Evolutionary conservation across 64 coral and sea anemone genomes (phyloP).

Genomic region (Pocillopora verrucosa): DNA sequence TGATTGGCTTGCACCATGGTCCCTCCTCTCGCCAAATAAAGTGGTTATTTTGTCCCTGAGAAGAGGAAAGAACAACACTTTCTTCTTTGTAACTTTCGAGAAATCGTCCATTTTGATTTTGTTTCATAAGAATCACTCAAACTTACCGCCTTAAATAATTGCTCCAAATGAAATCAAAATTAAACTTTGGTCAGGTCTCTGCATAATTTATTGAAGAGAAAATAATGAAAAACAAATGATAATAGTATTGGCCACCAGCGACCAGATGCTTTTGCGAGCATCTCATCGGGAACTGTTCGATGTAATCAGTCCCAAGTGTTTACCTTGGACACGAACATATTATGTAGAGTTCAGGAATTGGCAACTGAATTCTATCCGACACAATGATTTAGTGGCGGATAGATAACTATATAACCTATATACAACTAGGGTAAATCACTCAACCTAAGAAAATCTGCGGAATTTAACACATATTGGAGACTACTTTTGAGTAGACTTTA

Average conservation of each 20-base stretch:
- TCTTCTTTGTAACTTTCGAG: background rate
- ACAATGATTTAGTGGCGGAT: too few relatives aligned
- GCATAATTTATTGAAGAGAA: conserved; percentile 32
- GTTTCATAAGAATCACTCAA: background rate
- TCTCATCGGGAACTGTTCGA: background rate
- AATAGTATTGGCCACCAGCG: background rate
- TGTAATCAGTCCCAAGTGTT: background rate
- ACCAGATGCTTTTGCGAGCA: background rate
- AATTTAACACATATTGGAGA: too few relatives aligned
- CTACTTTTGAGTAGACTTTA: too few relatives aligned
- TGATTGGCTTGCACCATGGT: conserved; percentile 24
- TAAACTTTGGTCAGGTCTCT: background rate
- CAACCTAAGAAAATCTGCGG: too few relatives aligned
- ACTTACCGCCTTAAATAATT: background rate
- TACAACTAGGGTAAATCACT: too few relatives aligned
- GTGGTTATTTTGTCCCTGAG: conserved; percentile 13
- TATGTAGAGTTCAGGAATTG: too few relatives aligned
- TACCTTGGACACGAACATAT: background rate
- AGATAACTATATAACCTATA: too few relatives aligned
- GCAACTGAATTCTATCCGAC: too few relatives aligned
- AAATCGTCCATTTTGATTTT: background rate
- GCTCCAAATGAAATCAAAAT: background rate
- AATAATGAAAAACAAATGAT: background rate
- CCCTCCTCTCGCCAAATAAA: conserved; percentile 27
- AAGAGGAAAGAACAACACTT: too few relatives aligned